phyloP scores from a whole-genome alignment of 2,888 invertebrate genomes.

The Cabera pusaria region DNA sequence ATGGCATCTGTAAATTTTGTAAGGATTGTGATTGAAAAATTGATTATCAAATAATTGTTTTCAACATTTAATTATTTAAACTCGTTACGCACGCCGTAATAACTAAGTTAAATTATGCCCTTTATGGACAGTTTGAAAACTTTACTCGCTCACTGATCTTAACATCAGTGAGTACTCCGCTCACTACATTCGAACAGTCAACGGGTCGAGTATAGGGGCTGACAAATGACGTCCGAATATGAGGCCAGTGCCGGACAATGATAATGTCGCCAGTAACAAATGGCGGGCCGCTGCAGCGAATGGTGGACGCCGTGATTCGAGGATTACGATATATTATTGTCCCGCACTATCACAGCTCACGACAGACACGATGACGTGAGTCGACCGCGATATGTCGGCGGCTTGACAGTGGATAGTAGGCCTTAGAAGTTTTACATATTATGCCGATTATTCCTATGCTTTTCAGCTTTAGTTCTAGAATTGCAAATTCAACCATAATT shows the following conservation, averaged over 20 bases:
- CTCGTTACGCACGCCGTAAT: neutral
- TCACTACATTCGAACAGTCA: constrained; percentile 48
- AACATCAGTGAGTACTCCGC: constrained; percentile 32
- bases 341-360: constrained; percentile 47
- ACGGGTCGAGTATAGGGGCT: constrained; percentile 47
- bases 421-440: neutral
- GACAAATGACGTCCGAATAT: constrained; percentile 74
- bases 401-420: constrained; percentile 2
- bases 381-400: constrained; percentile 33
- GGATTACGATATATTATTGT: constrained; percentile 67
- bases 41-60: too few species aligned
- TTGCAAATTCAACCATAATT: too few species aligned
- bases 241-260: constrained; percentile 70
- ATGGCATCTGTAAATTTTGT: too few species aligned
- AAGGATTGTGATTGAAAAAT: too few species aligned
- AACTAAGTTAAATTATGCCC: too few species aligned
- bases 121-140: too few species aligned
- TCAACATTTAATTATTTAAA: too few species aligned
- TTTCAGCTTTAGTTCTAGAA: too few species aligned
- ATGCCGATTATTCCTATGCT: too few species aligned
- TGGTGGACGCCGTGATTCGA: constrained; percentile 55
- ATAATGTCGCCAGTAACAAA: constrained; percentile 76
- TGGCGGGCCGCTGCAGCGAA: constrained; percentile 60
- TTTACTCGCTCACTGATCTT: too few species aligned
- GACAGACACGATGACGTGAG: constrained; percentile 35